Evolutionary conservation across 92 coral and sea anemone genomes (phyloP), one percentile per base, ranked within the genome.

Genomic region (Palythoa heliodiscus): DNA sequence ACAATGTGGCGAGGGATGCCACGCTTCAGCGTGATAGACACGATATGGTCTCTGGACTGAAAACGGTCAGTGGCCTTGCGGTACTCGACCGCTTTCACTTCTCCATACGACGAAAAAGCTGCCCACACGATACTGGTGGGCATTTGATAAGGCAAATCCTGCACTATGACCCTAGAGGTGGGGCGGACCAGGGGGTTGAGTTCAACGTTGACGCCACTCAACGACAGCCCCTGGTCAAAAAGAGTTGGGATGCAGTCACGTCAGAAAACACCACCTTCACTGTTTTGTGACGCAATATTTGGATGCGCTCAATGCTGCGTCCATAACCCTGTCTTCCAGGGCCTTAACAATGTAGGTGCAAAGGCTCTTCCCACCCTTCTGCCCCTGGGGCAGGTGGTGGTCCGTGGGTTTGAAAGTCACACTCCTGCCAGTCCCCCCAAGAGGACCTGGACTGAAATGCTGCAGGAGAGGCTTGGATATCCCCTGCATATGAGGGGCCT

Each of bases 1-100:
- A 73, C 24, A 16, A 73, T 43, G 7, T 73, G 78, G 4, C 78
- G 78, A 16, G 78, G 78, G 29, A 73, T 47, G 14, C 22, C 11
- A 0, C 11, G 20, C 8, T 73, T 47, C 1, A 73, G 13, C 2
- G 4, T 58, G 1, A 73, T 1, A 0, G 55, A 13, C 0, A 73
- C 60, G 0, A 73, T 47, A 0, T 58, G 57, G 11, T 73, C 78
- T n/a, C 78, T 58, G 2, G 78, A 73, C 1, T n/a, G 12, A 0
- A 73, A 48, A 7, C 29, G 17, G 12, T 73, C 78, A 0, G 35
- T 19, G 1, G 22, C 57, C 16, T 47, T 73, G 0, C 78, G 7
- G 1, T 14, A 73, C 16, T 0, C 1, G 11, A 47, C 1, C 0
- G 3, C 35, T 47, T 73, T 73, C 0, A 73, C 78, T 17, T 40